A percentile compares a stretch with the other conserved stretches of the same genome.
phyloP scores from a whole-genome alignment of 2,797 vertebrate genomes.

The Sebastes melanostomus region DNA sequence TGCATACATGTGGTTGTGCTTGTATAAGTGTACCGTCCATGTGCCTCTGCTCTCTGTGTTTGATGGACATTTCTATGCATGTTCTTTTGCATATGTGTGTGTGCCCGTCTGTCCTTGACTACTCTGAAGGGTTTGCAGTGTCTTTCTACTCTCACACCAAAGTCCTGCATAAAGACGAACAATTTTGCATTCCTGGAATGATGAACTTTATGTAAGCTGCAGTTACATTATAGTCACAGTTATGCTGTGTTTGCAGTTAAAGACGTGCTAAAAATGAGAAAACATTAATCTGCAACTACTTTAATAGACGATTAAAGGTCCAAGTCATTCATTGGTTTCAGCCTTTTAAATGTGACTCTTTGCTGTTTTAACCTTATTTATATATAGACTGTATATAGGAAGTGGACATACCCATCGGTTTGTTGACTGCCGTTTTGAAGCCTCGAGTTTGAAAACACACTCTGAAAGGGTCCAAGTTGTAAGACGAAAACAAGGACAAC shows the following conservation, averaged over 20 bases:
- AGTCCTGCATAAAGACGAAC: background rate
- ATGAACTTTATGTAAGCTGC: background rate
- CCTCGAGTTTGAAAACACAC: too few relatives aligned
- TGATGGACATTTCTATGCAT: background rate
- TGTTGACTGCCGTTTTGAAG: too few relatives aligned
- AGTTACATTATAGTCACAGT: background rate
- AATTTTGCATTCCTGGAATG: background rate
- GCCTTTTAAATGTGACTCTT: too few relatives aligned
- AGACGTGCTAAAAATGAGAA: too few relatives aligned
- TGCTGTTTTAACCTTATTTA: too few relatives aligned
- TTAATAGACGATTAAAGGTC: background rate
- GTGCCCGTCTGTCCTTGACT: background rate
- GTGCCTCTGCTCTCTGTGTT: background rate
- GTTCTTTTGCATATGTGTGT: background rate
- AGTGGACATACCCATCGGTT: too few relatives aligned
- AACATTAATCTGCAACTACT: background rate
- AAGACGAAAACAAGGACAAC: too few relatives aligned
- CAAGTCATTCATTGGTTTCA: background rate
- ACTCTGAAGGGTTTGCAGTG: background rate
- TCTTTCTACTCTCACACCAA: constrained; percentile 1
- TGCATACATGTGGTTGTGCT: background rate
- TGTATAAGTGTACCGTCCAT: background rate
- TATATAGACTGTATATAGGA: too few relatives aligned
- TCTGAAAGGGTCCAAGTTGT: too few relatives aligned
- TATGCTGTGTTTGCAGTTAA: background rate